Conservation (phyloP, 2,113 vertebrate genomes). For the Heteronetta atricapilla region DNA sequence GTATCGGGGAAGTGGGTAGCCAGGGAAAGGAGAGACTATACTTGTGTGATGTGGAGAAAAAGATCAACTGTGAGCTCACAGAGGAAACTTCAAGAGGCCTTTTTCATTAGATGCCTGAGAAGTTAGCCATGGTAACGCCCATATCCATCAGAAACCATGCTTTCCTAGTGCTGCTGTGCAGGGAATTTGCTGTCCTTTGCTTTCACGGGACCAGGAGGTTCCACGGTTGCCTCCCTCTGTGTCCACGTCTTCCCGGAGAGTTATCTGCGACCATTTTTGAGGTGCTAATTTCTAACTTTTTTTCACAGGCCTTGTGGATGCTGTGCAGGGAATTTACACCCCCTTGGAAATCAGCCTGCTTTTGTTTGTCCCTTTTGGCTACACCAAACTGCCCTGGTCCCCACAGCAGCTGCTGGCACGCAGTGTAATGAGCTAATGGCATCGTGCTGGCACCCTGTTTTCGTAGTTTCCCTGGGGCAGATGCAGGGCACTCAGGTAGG, state of each 20-base stretch:
- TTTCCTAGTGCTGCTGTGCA: accelerated
- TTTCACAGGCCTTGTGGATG: background rate
- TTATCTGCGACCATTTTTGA: background rate
- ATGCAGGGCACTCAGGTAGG: no score
- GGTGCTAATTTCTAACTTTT: accelerated
- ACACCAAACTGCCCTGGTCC: background rate
- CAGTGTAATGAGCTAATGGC: background rate
- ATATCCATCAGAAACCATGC: accelerated
- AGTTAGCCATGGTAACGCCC: background rate
- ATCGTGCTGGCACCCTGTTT: accelerated
- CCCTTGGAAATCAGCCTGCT: background rate
- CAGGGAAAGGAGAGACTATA: background rate
- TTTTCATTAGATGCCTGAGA: background rate
- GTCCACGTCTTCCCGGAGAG: background rate
- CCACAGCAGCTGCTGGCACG: accelerated
- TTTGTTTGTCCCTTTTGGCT: background rate
- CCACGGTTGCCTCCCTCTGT: background rate
- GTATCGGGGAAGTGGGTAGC: background rate
- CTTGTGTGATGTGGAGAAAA: background rate
- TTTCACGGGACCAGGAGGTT: background rate
- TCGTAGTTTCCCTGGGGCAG: accelerated
- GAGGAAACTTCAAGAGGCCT: background rate
- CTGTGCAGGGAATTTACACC: accelerated
- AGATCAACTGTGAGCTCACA: background rate
- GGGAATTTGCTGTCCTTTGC: background rate